phyloP scores from a whole-genome alignment of 2,113 vertebrate genomes.

The Hippocampus barbouri region DNA sequence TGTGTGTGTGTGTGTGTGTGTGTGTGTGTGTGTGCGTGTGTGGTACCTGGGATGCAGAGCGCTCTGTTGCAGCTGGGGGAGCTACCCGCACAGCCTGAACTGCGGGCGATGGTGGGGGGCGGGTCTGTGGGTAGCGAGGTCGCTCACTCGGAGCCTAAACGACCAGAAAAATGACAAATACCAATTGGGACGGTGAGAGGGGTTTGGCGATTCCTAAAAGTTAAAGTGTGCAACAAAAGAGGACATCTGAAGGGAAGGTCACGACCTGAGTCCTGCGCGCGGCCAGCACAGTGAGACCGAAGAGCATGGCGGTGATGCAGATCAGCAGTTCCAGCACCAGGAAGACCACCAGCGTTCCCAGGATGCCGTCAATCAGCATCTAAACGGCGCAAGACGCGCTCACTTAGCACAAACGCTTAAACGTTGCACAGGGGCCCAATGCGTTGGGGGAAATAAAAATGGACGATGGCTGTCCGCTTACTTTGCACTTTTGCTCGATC shows the following conservation, averaged over 20 bases:
- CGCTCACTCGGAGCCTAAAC: conserved; percentile 38
- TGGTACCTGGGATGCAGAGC: conserved; percentile 55
- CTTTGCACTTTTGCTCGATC: conserved; percentile 77
- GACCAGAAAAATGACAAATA: background rate
- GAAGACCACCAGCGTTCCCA: conserved; percentile 74
- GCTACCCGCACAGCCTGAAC: conserved; percentile 15
- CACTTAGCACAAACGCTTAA: background rate
- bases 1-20: background rate
- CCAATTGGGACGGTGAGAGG: background rate
- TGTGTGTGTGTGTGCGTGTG: background rate
- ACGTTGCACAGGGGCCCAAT: background rate
- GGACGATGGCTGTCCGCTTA: conserved; percentile 55
- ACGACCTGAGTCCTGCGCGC: conserved; percentile 63
- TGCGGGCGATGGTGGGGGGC: conserved; percentile 47
- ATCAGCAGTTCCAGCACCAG: conserved; percentile 74
- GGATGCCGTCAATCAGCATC: conserved; percentile 73
- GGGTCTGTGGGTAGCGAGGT: conserved; percentile 57
- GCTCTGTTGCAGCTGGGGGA: conserved; percentile 19
- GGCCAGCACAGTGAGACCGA: conserved; percentile 71
- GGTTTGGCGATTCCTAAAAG: too few species aligned
- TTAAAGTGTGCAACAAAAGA: too few species aligned
- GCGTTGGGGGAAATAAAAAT: background rate
- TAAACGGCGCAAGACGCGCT: conserved; percentile 14
- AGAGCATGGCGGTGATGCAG: conserved; percentile 74
- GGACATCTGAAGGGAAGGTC: background rate